Evolutionary conservation across 1,140 invertebrate genomes (phyloP), one percentile per base, ranked within the genome.

Genomic region (Zelostemma sp.): DNA sequence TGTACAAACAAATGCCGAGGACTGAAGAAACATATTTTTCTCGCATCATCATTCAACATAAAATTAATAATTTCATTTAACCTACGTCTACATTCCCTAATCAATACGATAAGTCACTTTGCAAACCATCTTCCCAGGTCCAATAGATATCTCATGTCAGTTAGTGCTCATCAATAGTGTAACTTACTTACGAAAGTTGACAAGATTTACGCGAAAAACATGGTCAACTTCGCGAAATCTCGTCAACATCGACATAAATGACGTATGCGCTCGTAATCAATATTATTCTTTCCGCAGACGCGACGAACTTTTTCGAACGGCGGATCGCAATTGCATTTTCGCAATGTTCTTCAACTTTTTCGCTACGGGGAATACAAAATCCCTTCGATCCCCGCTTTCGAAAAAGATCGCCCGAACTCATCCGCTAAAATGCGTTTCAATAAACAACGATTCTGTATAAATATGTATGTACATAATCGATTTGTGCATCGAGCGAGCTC

Each of bases 381-480:
- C 5, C 11, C 28, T 6, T 31, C 28, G 11, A 31, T 6, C 5
- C 11, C 5, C 11, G 11, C 28, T 6, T 6, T 31, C 11, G 11
- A 31, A 31, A 31, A 31, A 31, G 11, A 31, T 31, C 28, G 11
- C 11, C 5, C 5, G 11, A 11, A 31, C 28, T 31, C 11, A 31
- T 31, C 11, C 11, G 11, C 5, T 31, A 31, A 31, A 38, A 38
- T 11, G 35, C 35, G n/a, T 5, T 38, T n/a, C 12, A 38, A 5
- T 5, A 11, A 38, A 38, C 2, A 38, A 38, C 12, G 35, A 31
- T 31, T 31, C 5, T n/a, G 35, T 38, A 38, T 38, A 38, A 38
- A 38, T 38, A n/a, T n/a, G 35, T 38, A 38, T 38, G 12, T 38
- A 38, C 35, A 38, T 38, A 38, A n/a, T 38, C 35, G 12, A 38